These are phyloP conservation scores for Drosophila nigritarsus DNA, from an alignment of 2,888 invertebrate species.

Conservation along the genomic window DNA sequence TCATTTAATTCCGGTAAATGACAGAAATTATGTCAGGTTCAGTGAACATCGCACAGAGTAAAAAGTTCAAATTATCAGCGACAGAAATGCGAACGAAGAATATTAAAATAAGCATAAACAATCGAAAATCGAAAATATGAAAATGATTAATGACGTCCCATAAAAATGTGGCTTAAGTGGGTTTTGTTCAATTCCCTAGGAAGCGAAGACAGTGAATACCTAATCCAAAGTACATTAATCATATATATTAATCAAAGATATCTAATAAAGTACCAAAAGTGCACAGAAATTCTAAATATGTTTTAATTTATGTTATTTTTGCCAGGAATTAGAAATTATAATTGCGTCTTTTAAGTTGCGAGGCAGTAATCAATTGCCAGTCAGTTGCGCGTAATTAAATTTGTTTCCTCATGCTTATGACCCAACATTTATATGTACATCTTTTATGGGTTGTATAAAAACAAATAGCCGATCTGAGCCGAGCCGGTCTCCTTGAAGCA, in stretches of 20 bases:
- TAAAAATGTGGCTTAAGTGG: background rate
- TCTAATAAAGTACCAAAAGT: background rate
- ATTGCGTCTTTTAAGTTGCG: background rate
- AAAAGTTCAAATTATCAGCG: constrained; percentile 15
- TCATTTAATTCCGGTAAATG: constrained; percentile 27
- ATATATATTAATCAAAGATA: background rate
- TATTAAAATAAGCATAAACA: constrained; percentile 5
- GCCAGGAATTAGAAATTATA: background rate
- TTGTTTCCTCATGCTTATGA: background rate
- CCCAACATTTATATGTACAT: background rate
- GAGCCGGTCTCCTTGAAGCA: constrained; percentile 13
- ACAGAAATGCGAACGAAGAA: background rate
- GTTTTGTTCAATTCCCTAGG: background rate
- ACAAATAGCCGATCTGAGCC: background rate
- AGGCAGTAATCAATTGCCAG: background rate
- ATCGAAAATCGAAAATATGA: constrained; percentile 3
- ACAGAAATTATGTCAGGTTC: constrained; percentile 15
- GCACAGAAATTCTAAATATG: background rate
- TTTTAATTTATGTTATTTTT: background rate
- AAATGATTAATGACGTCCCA: background rate
- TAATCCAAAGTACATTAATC: background rate
- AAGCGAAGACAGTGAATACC: background rate
- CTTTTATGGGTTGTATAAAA: background rate
- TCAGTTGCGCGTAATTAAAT: constrained; percentile 17
- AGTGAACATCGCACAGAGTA: background rate